phyloP scores from a whole-genome alignment of 2,888 invertebrate species.

The Megamerina dolium region DNA sequence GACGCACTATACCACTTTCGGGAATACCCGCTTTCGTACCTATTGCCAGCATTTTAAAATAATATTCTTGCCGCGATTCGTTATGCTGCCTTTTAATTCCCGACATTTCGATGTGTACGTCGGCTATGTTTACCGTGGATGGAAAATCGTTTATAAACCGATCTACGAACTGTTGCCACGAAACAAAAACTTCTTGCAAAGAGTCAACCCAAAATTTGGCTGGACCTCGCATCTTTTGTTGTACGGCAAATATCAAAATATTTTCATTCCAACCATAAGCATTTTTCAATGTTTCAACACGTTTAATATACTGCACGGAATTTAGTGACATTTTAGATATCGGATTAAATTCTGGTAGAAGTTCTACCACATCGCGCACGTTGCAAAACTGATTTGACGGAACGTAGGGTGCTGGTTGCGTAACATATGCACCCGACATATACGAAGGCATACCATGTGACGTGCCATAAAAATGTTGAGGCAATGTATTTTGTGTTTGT shows the following conservation, averaged over 20 bases:
- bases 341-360: constrained; percentile 8
- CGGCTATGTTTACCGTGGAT: constrained; percentile 11
- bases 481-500: no score
- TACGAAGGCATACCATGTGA: no score
- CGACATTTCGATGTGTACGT: constrained; percentile 16
- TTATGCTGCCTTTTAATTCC: constrained; percentile 1
- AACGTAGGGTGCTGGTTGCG: no score
- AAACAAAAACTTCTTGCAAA: constrained; percentile 8
- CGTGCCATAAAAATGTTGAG: no score
- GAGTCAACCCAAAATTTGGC: constrained; percentile 18
- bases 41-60: constrained; percentile 15
- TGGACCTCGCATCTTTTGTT: constrained; percentile 11
- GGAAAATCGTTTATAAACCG: constrained; percentile 17
- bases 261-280: constrained; percentile 2
- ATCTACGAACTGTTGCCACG: constrained; percentile 13
- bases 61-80: constrained; percentile 9
- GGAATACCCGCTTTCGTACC: constrained; percentile 12
- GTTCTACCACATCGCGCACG: constrained; percentile 1
- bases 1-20: constrained; percentile 14
- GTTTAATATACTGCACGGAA: constrained; percentile 8
- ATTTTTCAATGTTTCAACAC: constrained; percentile 5
- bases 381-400: no score
- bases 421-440: no score
- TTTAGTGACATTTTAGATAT: constrained; percentile 5
- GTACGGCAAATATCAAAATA: constrained; percentile 4